Base-by-base conservation (phyloP, 2,113 vertebrate species). In the Piprites chloris region DNA sequence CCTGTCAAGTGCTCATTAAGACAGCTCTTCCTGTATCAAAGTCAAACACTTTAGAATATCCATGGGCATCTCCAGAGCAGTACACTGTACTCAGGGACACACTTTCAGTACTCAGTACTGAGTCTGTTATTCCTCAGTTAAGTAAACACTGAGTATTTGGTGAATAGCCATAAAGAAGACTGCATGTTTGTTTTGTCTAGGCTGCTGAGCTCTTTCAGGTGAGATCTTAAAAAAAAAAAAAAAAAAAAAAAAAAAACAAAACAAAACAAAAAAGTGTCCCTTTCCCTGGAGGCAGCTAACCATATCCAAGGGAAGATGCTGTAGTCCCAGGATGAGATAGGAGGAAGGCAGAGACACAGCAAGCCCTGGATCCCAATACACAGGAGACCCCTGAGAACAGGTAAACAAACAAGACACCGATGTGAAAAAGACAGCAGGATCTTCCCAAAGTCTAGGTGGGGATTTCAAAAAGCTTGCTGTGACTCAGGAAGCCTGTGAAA, bases 31-130 rank as follows among this genome's bases (percentile, higher is more conserved):
- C 42, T 46, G 18, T 3, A 53, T 4, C 2, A 11, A 65, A n/a
- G 23, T 5, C n/a, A 19, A 35, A 33, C 39, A 41, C 8, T 59
- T 53, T n/a, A 68, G 39, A 49, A 49, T 3, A 0, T 22, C n/a
- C 20, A 6, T 4, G 5, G 8, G 14, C 14, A 58, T 46, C 28
- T 74, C 61, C 39, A 33, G 6, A 39, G 65, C 61, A n/a, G 20
- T 3, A 27, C 17, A 26, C 22, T 12, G 42, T 9, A 28, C 53
- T 16, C 27, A 14, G 24, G 18, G 49, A 5, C 30, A 59, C 23
- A 6, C 21, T 30, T n/a, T 3, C 3, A 67, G 53, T 22, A 21
- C n/a, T 50, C 23, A 2, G 9, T 5, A 28, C 24, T 5, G 3
- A 79, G 69, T 6, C 7, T 3, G 17, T 16, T n/a, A 32, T 10